Base-by-base conservation (phyloP, 2,797 vertebrate genomes). In the Xerus rutilus region DNA sequence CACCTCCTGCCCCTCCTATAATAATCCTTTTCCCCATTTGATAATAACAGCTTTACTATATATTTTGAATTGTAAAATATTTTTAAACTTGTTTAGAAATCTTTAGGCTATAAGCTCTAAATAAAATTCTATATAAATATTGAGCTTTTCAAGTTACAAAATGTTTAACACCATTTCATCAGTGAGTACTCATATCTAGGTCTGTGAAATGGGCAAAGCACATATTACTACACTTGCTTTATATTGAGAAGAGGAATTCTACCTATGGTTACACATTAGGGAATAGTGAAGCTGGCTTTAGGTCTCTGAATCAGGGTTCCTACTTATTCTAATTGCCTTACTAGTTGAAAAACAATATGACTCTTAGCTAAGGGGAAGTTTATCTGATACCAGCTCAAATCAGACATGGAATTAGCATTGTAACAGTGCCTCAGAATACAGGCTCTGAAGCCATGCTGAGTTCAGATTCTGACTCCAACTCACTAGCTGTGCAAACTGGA, bases 401-500 rank as follows among this genome's bases (percentile, higher is more conserved):
- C 18, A 35, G 30, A 64, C 18, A 7, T 65, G 65, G 91, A 54
- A 62, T 78, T 43, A 83, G 67, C 39, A 25, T 49, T 21, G 23
- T 82, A 77, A 70, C 73, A 35, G 39, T 52, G 62, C 20, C 82
- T 77, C 54, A 74, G 76, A 89, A 84, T 43, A 74, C 43, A 32
- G 76, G 18, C 43, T 87, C 59, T 62, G 28, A 49, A 83, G 65
- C 76, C 52, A 82, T 43, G 82, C 65, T 47, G 6, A 70, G 39
- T 86, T 94, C 78, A 95, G 59, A 94, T 57, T 83, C 57, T 90
- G 45, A 78, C 88, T 81, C 77, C 59, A 69, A 64, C 45, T 92
- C 17, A 54, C 39, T 76, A 72, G 18, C 45, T 54, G 7, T 84
- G 52, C 17, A 12, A 81, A 32, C 70, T 52, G 21, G 64, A 86